phyloP scores from a whole-genome alignment of 2,797 vertebrate species.

The Ambastaia sidthimunki region DNA sequence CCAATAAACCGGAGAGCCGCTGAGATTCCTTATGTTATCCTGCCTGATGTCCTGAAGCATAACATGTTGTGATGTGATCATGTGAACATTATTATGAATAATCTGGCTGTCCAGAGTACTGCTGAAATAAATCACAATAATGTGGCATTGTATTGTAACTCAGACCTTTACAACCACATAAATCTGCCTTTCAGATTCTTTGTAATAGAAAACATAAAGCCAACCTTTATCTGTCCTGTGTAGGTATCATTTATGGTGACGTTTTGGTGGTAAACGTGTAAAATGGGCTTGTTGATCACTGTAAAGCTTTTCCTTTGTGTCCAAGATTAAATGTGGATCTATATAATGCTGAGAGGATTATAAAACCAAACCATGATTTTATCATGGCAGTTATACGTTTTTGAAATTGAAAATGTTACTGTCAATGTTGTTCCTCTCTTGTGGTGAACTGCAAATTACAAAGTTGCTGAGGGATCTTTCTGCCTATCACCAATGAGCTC shows the following conservation, averaged over 20 bases:
- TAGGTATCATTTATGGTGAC: not conserved
- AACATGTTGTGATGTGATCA: conserved; percentile 6
- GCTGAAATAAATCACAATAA: conserved; percentile 23
- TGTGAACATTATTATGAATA: conserved; percentile 25
- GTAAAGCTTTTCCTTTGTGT: not conserved
- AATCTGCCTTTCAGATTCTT: not conserved
- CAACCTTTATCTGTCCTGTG: not conserved
- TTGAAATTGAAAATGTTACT: not conserved
- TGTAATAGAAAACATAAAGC: not conserved
- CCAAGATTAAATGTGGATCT: not conserved
- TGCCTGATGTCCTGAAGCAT: not conserved
- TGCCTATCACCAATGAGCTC: not conserved
- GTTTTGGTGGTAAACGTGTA: not conserved
- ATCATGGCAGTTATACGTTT: not conserved
- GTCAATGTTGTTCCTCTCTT: not conserved
- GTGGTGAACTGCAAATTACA: conserved; percentile 21
- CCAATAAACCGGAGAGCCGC: not conserved
- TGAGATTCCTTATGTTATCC: not conserved
- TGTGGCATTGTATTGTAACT: not conserved
- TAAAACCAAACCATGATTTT: conserved; percentile 7
- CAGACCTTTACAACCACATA: conserved; percentile 2
- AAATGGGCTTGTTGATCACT: not conserved
- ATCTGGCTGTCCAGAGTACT: conserved; percentile 1
- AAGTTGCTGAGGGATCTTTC: conserved; percentile 14
- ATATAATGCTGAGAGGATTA: conserved; percentile 3